Evolutionary conservation across 1,140 invertebrate species (phyloP).

Genomic region (Drosophila auraria): DNA sequence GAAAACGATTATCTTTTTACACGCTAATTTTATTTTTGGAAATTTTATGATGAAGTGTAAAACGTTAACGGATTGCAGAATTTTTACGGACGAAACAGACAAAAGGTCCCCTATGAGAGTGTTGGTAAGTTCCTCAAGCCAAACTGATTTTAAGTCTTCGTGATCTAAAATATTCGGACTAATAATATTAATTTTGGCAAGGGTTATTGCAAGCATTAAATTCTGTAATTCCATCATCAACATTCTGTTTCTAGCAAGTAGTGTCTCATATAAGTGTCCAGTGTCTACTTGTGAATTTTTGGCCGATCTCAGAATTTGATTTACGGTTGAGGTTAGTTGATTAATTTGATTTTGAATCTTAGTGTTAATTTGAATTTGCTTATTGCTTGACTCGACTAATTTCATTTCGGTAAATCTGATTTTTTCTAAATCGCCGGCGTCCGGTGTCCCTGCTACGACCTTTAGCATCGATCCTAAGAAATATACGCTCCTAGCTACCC

Average conservation of each 20-base stretch:
- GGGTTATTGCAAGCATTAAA: background rate
- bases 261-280: background rate
- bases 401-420: background rate
- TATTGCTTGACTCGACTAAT: background rate
- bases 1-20: background rate
- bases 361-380: background rate
- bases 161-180: too few relatives aligned
- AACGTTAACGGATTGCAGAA: background rate
- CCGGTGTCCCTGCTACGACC: too few relatives aligned
- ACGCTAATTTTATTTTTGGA: background rate
- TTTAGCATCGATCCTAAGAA: background rate
- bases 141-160: background rate
- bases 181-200: background rate
- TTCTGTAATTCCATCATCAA: background rate
- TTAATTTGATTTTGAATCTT: background rate
- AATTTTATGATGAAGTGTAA: constrained; percentile 4
- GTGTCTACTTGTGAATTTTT: background rate
- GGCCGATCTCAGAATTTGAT: background rate
- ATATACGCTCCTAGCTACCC: background rate
- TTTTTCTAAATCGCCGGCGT: background rate
- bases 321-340: background rate
- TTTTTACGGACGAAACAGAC: too few relatives aligned
- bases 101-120: background rate
- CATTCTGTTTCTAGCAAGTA: background rate
- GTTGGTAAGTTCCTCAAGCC: background rate